Conservation (phyloP, 2,888 invertebrate species). For the Morpho achilles region DNA sequence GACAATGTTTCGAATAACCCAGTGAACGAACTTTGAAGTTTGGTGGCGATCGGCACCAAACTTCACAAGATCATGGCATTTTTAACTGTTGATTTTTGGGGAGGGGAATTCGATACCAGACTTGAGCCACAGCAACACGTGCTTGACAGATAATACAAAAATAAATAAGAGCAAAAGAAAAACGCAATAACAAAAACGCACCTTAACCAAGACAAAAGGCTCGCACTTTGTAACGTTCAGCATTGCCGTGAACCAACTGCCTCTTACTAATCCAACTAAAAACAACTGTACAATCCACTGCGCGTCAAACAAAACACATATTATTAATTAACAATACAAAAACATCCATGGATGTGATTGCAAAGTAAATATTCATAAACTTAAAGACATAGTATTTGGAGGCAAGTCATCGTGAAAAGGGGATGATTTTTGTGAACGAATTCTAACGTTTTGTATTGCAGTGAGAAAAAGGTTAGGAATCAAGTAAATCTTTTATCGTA, state of each 20-base stretch:
- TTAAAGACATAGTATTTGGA: constrained; percentile 33
- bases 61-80: too few species aligned
- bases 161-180: neutral
- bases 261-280: constrained; percentile 34
- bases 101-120: neutral
- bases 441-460: constrained; percentile 58
- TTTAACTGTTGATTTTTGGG: too few species aligned
- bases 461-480: constrained; percentile 38
- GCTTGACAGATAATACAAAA: neutral
- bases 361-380: constrained; percentile 9
- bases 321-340: neutral
- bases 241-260: constrained; percentile 53
- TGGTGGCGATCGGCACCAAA: too few species aligned
- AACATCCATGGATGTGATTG: constrained; percentile 35
- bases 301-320: constrained; percentile 21
- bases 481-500: constrained; percentile 30
- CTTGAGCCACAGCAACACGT: neutral
- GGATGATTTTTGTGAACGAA: constrained; percentile 59
- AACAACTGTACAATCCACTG: constrained; percentile 38
- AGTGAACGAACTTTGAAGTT: too few species aligned
- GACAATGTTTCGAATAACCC: too few species aligned
- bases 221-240: constrained; percentile 77
- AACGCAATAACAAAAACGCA: constrained; percentile 32
- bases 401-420: constrained; percentile 55
- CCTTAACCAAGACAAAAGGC: constrained; percentile 73